Evolutionary conservation across 2,888 invertebrate genomes (phyloP), one percentile per base, ranked within the genome.

Genomic region (Erebia aethiops): DNA sequence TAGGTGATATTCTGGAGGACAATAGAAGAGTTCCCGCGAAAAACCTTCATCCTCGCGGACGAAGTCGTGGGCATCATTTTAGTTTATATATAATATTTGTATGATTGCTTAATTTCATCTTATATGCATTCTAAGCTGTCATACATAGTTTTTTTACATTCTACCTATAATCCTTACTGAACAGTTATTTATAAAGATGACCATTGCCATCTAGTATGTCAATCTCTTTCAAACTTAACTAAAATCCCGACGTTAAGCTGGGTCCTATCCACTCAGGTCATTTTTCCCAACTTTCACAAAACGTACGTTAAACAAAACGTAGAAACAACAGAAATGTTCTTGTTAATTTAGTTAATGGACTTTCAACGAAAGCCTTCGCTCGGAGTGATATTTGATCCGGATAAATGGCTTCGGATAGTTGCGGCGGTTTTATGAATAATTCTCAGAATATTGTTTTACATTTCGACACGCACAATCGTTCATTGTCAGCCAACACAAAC

Each of bases 401-500:
- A 73, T 66, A 61, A 71, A 69, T 73, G 56, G 61, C 67, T 73
- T 66, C 56, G 56, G 57, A 68, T 49, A 62, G 58, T 54, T 65
- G 51, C 54, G 62, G 16, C 54, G 51, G 60, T 58, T 54, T 41
- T 57, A 67, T 70, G 60, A 65, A 72, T 72, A 67, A 72, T 65
- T 67, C 64, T 57, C 41, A 21, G 35, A 64, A 52, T 62, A 74
- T 74, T 70, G 71, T 71, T 74, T 66, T 51, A 69, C 73, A 52
- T 67, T 70, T 67, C 61, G 71, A 69, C 67, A 65, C 63, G 67
- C 71, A 60, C 54, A 54, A 74, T 74, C 67, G 61, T 57, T 74
- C 74, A 67, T 63, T 71, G 73, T 69, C 73, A 64, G 67, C 46
- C 69, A 67, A 70, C 54, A 49, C 8, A 54, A 54, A 16, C 35